Percentiles rank a stretch among this genome's conserved stretches.
Evolutionary conservation across 2,797 vertebrate species (phyloP).

Genomic region (Pelochelys cantorii): DNA sequence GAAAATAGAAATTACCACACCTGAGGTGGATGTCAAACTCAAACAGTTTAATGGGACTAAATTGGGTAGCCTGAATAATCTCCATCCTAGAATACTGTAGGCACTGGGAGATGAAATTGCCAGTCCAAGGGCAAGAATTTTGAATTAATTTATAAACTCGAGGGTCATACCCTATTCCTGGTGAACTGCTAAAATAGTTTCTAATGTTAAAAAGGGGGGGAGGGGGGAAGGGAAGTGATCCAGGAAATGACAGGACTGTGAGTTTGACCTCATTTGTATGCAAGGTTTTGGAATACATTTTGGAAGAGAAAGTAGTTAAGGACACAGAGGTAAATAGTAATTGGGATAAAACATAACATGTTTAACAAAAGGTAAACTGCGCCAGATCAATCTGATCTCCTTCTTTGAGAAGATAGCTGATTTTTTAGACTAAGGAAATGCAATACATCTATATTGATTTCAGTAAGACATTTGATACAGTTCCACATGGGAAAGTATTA

Average conservation of each 20-base stretch:
- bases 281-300: not conserved
- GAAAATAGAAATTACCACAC: not conserved
- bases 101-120: not conserved
- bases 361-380: not conserved
- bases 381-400: not conserved
- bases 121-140: not conserved
- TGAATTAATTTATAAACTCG: not conserved
- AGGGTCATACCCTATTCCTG: too few species aligned
- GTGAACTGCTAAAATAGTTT: not conserved
- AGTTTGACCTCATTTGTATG: not conserved
- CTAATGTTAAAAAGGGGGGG: not conserved
- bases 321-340: not conserved
- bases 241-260: not conserved
- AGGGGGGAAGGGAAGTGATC: not conserved
- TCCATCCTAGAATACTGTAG: not conserved
- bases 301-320: not conserved
- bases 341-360: not conserved
- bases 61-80: not conserved
- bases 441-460: not conserved
- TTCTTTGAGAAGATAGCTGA: not conserved
- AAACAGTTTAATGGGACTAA: not conserved
- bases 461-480: not conserved
- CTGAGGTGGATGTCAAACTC: not conserved
- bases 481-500: not conserved
- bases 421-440: not conserved